Evolutionary conservation across 2,797 vertebrate species (phyloP), one percentile per base, ranked within the genome.

Genomic region (Micrastur ruficollis): DNA sequence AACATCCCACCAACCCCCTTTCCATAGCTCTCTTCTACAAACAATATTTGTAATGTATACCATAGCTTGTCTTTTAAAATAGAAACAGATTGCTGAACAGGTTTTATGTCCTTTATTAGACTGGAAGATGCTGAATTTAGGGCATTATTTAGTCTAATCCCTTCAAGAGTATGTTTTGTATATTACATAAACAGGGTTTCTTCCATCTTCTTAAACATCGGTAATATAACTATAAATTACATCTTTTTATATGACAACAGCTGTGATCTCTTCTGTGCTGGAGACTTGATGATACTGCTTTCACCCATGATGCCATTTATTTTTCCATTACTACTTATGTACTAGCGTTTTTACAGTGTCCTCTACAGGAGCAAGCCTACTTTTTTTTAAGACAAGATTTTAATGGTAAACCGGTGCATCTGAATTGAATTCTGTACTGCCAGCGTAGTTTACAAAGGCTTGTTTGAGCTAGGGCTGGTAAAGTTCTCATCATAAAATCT

Each of bases 91-190:
- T 96, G 91, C 87, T 65, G 86, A 95, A 89, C 95, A 93, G 95
- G 90, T 92, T 96, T 96, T 92, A 81, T 92, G 92, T 92, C 89
- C 94, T 90, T 96, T 96, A 95, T 95, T 97, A 96, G 95, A 93
- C 75, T 86, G 72, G 81, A 91, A 96, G 89, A 95, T 92, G 93
- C 90, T 83, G 96, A 96, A 94, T 93, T 95, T 95, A 95, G 95
- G 92, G 72, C 81, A 96, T 92, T 97, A 96, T 96, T 96, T 95
- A 89, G 94, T 95, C 94, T 97, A 93, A 94, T 96, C 86, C 90
- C 79, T 95, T 95, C 49, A 89, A 86, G 94, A 89, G 81, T 78
- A 19, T 94, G 68, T 93, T 90, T 93, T 88, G 53, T 93, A 2
- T 89, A 91, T 96, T 96, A 94, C 73, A 92, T 95, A 96, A 92